These are phyloP conservation scores for Frankliniella intonsa DNA, from an alignment of 2,888 invertebrate genomes.

Conservation along the genomic window DNA sequence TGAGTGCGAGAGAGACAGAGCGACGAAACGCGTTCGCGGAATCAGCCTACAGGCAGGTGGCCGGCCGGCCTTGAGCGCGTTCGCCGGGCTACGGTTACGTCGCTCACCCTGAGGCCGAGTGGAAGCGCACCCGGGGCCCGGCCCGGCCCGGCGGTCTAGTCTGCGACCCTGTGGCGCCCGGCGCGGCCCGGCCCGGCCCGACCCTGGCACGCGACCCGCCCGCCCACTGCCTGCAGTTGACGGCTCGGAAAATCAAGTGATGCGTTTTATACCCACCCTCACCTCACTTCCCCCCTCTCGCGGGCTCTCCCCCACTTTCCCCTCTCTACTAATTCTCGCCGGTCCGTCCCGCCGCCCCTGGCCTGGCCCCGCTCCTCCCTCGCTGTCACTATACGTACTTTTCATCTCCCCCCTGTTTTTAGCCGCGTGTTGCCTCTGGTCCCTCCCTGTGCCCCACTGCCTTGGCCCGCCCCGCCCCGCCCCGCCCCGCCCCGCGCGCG, in stretches of 20 bases:
- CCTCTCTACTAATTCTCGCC: not conserved
- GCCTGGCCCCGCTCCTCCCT: not conserved
- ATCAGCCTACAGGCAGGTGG: no score
- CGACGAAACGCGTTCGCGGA: no score
- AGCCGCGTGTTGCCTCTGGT: not conserved
- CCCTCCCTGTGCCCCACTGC: not conserved
- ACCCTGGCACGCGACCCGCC: not conserved
- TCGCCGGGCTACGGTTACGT: no score
- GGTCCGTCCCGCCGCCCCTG: not conserved
- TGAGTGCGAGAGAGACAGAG: no score
- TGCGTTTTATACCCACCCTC: conserved; percentile 2
- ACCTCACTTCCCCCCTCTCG: not conserved
- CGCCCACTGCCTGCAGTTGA: conserved; percentile 39
- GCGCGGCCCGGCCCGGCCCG: no score
- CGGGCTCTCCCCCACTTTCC: not conserved
- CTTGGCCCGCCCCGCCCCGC: no score
- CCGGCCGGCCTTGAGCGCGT: no score
- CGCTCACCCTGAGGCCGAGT: no score
- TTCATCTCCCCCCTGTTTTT: not conserved
- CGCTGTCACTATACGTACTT: not conserved
- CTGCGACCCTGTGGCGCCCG: no score
- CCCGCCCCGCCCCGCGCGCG: no score
- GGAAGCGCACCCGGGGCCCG: no score
- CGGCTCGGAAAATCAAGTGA: conserved; percentile 42
- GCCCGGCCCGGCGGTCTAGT: not conserved